Evolutionary conservation across 1,140 invertebrate genomes (phyloP), one percentile per base, ranked within the genome.

Genomic region (Drosophila repletoides): DNA sequence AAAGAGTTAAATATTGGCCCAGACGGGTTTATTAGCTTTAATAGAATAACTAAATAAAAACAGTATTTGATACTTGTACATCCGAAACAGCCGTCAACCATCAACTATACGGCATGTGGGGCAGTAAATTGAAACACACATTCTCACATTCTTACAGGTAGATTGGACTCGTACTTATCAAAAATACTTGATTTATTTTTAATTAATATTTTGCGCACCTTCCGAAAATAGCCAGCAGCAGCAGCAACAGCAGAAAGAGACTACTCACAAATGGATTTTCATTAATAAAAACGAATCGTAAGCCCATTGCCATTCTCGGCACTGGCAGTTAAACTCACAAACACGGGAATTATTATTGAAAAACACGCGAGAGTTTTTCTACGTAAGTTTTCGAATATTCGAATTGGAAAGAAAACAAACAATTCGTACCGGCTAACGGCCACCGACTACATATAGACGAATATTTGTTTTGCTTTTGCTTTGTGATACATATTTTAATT

Each of bases 401-500:
- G 2, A 5, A 36, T 19, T 12, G n/a, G 12, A 19, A n/a, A 36
- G 19, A 38, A 52, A 28, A 24, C n/a, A 19, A 19, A n/a, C 26
- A 15, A 10, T 52, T 19, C 38, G 10, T 19, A 33, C 48, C 58
- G 58, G 26, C 36, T 19, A 33, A 34, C 58, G 58, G 26, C 36
- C 21, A 21, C 34, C 15, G 22, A 3, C 14, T 14, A 38, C 17
- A 17, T n/a, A 36, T 9, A 19, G 10, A 59, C 41, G 36, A 14
- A 2, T 21, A 21, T 29, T 64, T 33, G 34, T 5, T 36, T 58
- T 66, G 51, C 24, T 49, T 56, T 53, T 28, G 15, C 43, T 43
- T 2, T 36, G 33, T 31, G 52, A 52, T 45, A 60, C 60, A 77
- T 77, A 40, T 59, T 77, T 24, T 31, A 43, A 24, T 63, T 21